These are phyloP conservation scores for Capromys pilorides DNA, from an alignment of 2,797 vertebrate species.

Conservation along the genomic window DNA sequence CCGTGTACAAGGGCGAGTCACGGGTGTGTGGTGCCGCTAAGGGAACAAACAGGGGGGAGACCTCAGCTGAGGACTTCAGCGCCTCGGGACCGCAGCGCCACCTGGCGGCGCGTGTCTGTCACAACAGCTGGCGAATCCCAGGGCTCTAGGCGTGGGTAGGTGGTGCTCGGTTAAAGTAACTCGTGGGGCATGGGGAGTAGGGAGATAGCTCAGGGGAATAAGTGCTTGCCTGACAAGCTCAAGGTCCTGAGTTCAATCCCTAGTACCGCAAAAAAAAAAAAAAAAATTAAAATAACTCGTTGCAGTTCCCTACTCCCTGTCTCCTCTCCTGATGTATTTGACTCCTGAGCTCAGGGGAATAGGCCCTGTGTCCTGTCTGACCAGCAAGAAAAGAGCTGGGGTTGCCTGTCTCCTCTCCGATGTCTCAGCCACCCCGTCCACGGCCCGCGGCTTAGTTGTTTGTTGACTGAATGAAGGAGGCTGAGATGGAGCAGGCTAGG, in stretches of 20 bases:
- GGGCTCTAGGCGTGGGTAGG: background rate
- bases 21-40: background rate
- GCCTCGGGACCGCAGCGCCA: slow-evolving; percentile 71
- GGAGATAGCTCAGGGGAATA: too few species aligned
- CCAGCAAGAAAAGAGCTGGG: background rate
- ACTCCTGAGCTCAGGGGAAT: background rate
- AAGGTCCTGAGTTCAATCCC: too few species aligned
- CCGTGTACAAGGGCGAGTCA: background rate
- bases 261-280: too few species aligned
- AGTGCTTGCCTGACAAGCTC: too few species aligned
- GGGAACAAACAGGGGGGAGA: too few species aligned
- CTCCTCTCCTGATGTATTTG: too few species aligned
- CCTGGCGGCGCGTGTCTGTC: slow-evolving; percentile 71
- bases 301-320: background rate
- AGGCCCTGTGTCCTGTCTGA: background rate
- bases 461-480: background rate
- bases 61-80: too few species aligned
- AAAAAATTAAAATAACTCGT: too few species aligned
- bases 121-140: background rate
- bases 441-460: background rate
- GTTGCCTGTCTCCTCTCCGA: background rate
- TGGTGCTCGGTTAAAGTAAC: background rate
- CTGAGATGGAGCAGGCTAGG: background rate
- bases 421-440: background rate
- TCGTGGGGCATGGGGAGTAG: background rate